Conservation (phyloP, 1,140 invertebrate species). For the Caerostris darwini region DNA sequence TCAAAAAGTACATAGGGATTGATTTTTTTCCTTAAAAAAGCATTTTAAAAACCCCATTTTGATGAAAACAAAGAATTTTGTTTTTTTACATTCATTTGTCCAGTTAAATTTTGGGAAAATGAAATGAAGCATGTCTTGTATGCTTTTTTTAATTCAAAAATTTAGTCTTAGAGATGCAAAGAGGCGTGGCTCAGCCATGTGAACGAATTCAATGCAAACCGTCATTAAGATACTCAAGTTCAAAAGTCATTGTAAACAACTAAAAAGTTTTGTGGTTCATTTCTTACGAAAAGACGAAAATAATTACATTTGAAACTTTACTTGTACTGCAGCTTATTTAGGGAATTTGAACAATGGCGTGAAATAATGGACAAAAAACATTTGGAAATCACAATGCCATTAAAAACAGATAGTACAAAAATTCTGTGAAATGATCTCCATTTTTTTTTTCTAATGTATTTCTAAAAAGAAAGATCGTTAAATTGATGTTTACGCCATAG, state of each 20-base stretch:
- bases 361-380: background rate
- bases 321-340: background rate
- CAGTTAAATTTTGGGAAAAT: background rate
- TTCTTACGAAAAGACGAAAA: too few relatives aligned
- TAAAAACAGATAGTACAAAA: background rate
- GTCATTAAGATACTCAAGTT: background rate
- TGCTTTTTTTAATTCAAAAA: slow-evolving; percentile 19
- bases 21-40: too few relatives aligned
- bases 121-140: slow-evolving; percentile 10
- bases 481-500: background rate
- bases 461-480: background rate
- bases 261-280: too few relatives aligned
- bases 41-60: too few relatives aligned
- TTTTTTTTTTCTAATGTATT: background rate
- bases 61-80: background rate
- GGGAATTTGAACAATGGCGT: background rate
- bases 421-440: background rate
- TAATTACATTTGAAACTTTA: too few relatives aligned
- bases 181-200: background rate
- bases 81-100: background rate
- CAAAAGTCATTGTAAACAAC: background rate
- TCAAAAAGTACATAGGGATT: too few relatives aligned
- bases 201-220: background rate
- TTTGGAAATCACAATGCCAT: background rate
- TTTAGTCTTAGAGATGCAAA: background rate